Conservation (phyloP, 1,140 invertebrate genomes). For the Zaprionus inermis region DNA sequence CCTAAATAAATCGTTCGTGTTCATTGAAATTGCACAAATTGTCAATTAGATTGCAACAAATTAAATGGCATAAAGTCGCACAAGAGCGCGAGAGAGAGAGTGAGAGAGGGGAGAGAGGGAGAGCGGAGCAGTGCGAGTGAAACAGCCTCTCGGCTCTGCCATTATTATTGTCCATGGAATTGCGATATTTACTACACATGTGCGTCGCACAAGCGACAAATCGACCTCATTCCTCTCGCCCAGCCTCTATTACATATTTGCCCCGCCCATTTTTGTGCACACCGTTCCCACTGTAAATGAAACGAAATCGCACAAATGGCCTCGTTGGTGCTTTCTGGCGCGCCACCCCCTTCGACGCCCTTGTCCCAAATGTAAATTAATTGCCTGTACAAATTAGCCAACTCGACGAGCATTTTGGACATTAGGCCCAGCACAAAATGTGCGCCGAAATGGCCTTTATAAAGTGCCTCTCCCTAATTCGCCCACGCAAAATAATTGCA, state of each 20-base stretch:
- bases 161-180: slow-evolving; percentile 44
- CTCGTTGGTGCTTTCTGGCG: not conserved
- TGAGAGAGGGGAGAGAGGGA: not conserved
- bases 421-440: slow-evolving; percentile 45
- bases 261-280: slow-evolving; percentile 2
- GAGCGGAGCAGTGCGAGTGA: not conserved
- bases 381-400: slow-evolving; percentile 78
- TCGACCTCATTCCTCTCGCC: not conserved
- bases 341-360: slow-evolving; percentile 6
- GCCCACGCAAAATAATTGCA: slow-evolving; percentile 32
- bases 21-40: slow-evolving; percentile 50
- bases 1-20: slow-evolving; percentile 30
- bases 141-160: not conserved
- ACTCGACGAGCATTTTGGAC: slow-evolving; percentile 59
- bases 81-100: not conserved
- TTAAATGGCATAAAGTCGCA: slow-evolving; percentile 37
- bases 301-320: slow-evolving; percentile 74
- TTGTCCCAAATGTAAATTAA: slow-evolving; percentile 70
- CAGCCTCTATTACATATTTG: not conserved
- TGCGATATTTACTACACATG: slow-evolving; percentile 52
- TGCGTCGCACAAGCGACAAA: slow-evolving; percentile 31
- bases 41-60: slow-evolving; percentile 51
- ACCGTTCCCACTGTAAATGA: slow-evolving; percentile 46
- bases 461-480: slow-evolving; percentile 39
- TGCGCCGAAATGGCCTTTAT: slow-evolving; percentile 24